Conservation (phyloP, 2,888 invertebrate species). For the Celastrina argiolus region DNA sequence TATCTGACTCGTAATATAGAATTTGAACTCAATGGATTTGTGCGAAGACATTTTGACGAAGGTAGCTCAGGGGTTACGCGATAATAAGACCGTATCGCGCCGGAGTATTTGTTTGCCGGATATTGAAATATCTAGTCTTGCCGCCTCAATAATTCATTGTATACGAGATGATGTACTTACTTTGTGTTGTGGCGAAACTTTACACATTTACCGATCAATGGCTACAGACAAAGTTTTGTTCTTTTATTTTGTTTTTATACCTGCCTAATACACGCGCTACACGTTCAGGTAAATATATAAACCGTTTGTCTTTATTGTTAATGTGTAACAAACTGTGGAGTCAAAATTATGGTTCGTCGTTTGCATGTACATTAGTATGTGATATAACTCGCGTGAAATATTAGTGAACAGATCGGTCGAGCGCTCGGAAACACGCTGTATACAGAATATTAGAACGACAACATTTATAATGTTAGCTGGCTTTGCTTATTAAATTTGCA, state of each 20-base stretch:
- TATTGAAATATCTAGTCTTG: conserved; percentile 27
- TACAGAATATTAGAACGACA: background rate
- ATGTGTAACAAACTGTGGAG: no score
- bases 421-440: background rate
- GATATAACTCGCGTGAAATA: no score
- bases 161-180: conserved; percentile 18
- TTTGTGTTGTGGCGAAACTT: conserved; percentile 19
- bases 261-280: background rate
- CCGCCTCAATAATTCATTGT: conserved; percentile 24
- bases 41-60: conserved; percentile 48
- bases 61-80: conserved; percentile 37
- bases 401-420: background rate
- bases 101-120: conserved; percentile 33
- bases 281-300: background rate
- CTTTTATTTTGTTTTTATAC: background rate
- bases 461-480: background rate
- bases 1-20: conserved; percentile 67
- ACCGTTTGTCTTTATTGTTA: background rate
- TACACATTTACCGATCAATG: background rate
- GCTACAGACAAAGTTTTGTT: background rate
- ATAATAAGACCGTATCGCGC: conserved; percentile 34
- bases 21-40: conserved; percentile 56
- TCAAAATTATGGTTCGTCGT: no score
- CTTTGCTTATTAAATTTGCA: conserved; percentile 1
- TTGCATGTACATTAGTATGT: no score